Evolutionary conservation across 2,113 vertebrate species (phyloP).

Genomic region (Neoarius graeffei): DNA sequence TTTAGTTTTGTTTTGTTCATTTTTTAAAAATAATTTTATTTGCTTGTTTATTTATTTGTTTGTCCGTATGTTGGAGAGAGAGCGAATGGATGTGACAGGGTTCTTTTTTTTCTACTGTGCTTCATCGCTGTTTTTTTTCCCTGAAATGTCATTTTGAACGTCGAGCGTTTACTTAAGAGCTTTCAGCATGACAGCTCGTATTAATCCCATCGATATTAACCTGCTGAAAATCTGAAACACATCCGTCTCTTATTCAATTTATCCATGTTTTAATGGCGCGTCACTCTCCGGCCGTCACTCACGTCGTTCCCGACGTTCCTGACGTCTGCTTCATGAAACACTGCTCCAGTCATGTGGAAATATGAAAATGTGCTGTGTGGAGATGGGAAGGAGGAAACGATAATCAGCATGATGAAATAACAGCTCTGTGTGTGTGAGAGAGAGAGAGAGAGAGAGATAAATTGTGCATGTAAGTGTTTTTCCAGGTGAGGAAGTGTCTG

Average conservation of each 20-base stretch:
- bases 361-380: not conserved
- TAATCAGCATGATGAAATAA: slow-evolving; percentile 3
- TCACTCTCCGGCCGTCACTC: not conserved
- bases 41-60: not conserved
- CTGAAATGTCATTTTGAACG: slow-evolving; percentile 14
- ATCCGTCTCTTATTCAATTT: slow-evolving; percentile 8
- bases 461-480: not conserved
- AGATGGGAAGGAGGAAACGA: not conserved
- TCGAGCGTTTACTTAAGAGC: not conserved
- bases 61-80: not conserved
- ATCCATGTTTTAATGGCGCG: not conserved
- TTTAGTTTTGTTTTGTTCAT: not conserved
- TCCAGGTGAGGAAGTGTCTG: not conserved
- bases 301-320: not conserved
- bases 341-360: not conserved
- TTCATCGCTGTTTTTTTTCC: not conserved
- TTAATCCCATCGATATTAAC: slow-evolving; percentile 3
- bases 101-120: not conserved
- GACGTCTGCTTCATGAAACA: not conserved
- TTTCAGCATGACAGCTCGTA: not conserved
- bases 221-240: not conserved
- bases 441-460: not conserved
- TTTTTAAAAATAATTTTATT: not conserved
- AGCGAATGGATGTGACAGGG: not conserved
- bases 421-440: slow-evolving; percentile 9